Evolutionary conservation across 2,888 invertebrate genomes (phyloP).

Genomic region (Cryptus viduatorius): DNA sequence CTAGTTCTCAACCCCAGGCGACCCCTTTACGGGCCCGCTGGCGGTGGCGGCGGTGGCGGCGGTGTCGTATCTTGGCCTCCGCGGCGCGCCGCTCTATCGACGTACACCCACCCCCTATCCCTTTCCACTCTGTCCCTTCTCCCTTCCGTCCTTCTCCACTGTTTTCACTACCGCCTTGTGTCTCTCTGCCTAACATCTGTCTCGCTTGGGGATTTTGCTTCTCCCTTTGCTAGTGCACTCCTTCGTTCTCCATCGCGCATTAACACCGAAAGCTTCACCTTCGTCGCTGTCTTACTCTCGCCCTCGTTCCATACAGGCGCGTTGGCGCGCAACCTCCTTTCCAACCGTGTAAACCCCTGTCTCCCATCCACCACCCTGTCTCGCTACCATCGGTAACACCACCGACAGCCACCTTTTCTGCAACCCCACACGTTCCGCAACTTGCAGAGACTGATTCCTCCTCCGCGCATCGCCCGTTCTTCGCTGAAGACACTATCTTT

Average conservation of each 20-base stretch:
- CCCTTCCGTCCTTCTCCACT: conserved; percentile 48
- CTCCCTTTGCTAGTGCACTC: conserved; percentile 22
- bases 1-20: conserved; percentile 73
- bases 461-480: not conserved
- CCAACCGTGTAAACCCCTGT: conserved; percentile 43
- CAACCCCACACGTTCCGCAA: conserved; percentile 49
- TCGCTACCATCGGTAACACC: conserved; percentile 45
- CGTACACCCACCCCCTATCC: conserved; percentile 80
- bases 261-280: conserved; percentile 29
- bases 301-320: conserved; percentile 51
- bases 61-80: conserved; percentile 85
- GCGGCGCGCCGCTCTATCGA: conserved; percentile 85
- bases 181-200: conserved; percentile 16
- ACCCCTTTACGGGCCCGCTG: conserved; percentile 83
- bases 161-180: conserved; percentile 25
- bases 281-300: conserved; percentile 52
- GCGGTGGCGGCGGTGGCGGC: conserved; percentile 84
- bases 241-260: conserved; percentile 61
- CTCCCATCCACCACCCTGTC: conserved; percentile 38
- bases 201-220: conserved; percentile 17
- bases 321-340: conserved; percentile 58
- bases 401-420: conserved; percentile 69
- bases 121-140: conserved; percentile 60
- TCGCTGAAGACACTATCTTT: not conserved
- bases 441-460: conserved; percentile 36